Percentiles rank a stretch among this genome's conserved stretches.
Conservation (phyloP, 2,113 vertebrate species). For the Thalassarche chlororhynchos region DNA sequence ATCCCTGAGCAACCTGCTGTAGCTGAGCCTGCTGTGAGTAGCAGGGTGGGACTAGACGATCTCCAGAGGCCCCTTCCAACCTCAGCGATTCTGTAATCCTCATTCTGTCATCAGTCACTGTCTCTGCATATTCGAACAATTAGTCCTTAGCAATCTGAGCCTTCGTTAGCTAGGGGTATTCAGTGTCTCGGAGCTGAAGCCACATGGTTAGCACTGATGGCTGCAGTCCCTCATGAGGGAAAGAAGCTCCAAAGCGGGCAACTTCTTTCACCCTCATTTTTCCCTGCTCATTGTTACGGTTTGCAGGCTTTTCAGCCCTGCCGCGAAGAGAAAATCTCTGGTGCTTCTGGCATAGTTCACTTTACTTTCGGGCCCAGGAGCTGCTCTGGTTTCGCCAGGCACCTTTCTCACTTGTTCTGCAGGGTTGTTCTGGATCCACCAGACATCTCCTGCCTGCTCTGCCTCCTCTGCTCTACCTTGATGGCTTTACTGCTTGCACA, state of each 20-base stretch:
- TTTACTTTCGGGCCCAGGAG: fast-evolving
- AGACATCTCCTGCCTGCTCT: background rate
- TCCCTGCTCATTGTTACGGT: background rate
- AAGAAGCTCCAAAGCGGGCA: background rate
- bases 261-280: background rate
- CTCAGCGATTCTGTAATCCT: background rate
- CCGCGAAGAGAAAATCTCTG: background rate
- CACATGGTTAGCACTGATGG: background rate
- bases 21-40: background rate
- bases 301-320: background rate
- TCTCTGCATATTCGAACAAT: background rate
- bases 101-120: background rate
- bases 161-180: background rate
- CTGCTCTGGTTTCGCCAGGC: background rate
- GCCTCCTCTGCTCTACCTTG: background rate
- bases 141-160: background rate
- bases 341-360: background rate
- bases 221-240: background rate
- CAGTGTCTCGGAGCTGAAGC: background rate
- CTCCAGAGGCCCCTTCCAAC: background rate
- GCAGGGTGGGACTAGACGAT: background rate
- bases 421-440: background rate
- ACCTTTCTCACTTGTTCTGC: background rate
- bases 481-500: background rate
- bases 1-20: background rate